Base-by-base conservation (phyloP, 2,113 vertebrate species). In the Aythya baeri region DNA sequence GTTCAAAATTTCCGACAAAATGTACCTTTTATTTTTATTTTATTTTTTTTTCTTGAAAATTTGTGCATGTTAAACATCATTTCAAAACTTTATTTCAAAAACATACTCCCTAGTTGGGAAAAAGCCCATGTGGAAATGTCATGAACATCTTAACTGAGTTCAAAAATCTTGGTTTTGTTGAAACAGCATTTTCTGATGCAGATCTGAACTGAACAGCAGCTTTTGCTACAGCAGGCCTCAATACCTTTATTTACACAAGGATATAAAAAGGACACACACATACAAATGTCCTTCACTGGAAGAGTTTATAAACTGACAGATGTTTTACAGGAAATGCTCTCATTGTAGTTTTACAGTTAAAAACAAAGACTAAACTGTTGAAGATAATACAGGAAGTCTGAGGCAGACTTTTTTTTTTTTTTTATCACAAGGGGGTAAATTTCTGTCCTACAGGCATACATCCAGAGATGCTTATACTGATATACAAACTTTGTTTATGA, bases 331-430 rank as follows among this genome's bases (percentile, higher is more conserved):
- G 83, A 88, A 93, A 84, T 84, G 3, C 17, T 91, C 36, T 81
- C 43, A 92, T 66, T 6, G 13, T n/a, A 63, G 26, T 78, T 74
- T 91, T 66, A 54, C 26, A 61, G 29, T 9, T 68, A 50, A 93
- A 94, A 88, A 72, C 44, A 61, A 80, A 75, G 21, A 50, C 55
- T 52, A 68, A 63, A 25, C 29, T 94, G 44, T 90, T 59, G 91
- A 87, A 93, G 86, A 79, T 57, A 91, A 89, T 36, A 80, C 29
- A 88, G 71, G 86, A 95, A 93, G 10, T 74, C 41, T 77, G 84
- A 73, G 32, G 14, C 23, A 85, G 52, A n/a, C n/a, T 89, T 88
- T 58, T 87, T 46, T 44, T 44, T 44, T 44, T 41, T 74, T 27
- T 93, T 89, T 88, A 58, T 49, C 27, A 63, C 20, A 43, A 43